Evolutionary conservation across 2,797 vertebrate genomes (phyloP).

Genomic region (Clarias platycephalus): DNA sequence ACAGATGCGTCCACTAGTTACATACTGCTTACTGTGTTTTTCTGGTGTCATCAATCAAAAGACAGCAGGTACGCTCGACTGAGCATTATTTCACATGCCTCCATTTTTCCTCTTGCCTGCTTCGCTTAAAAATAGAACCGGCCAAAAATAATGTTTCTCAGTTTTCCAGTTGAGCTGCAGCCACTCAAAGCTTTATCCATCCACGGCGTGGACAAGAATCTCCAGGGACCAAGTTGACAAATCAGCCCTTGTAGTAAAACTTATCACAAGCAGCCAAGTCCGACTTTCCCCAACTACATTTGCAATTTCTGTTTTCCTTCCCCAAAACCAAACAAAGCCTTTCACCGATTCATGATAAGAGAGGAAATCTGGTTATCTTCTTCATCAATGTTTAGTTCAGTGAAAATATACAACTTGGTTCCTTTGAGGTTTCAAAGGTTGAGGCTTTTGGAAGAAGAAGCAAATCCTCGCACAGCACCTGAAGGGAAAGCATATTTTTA

Average conservation of each 20-base stretch:
- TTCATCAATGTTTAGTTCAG: not conserved
- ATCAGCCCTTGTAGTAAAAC: not conserved
- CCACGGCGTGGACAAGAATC: not conserved
- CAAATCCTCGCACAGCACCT: not conserved
- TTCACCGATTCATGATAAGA: not conserved
- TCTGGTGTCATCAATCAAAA: constrained; percentile 18
- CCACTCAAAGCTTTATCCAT: constrained; percentile 22
- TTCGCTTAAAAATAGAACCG: not conserved
- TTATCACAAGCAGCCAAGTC: constrained; percentile 7
- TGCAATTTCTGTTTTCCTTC: not conserved
- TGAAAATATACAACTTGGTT: not conserved
- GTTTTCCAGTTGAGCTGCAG: constrained; percentile 20
- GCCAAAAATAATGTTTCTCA: constrained; percentile 5
- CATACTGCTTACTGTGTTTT: not conserved
- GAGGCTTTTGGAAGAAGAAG: too few species aligned
- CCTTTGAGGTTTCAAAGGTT: not conserved
- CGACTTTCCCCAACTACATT: not conserved
- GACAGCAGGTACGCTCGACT: not conserved
- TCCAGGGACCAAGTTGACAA: not conserved
- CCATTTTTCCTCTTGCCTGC: not conserved
- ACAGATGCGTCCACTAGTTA: not conserved
- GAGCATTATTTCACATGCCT: not conserved
- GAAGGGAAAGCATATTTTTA: not conserved
- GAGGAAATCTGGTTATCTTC: constrained; percentile 27
- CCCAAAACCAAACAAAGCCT: constrained; percentile 33